Evolutionary conservation across 2,888 invertebrate species (phyloP).

Genomic region (Julus scanicus): DNA sequence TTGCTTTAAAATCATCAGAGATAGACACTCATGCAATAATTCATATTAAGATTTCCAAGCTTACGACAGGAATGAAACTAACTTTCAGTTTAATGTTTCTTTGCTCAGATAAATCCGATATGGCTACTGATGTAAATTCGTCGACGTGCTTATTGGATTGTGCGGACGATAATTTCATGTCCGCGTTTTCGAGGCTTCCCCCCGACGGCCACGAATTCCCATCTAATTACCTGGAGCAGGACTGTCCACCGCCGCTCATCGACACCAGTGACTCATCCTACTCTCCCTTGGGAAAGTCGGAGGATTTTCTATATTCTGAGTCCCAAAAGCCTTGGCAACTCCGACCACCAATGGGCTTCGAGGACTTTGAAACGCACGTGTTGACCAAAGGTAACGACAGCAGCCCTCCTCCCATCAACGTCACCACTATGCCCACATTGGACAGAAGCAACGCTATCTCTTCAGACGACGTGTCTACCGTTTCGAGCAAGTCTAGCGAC

Average conservation of each 20-base stretch:
- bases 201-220: conserved; percentile 87
- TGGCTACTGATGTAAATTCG: conserved; percentile 49
- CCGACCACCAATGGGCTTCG: conserved; percentile 54
- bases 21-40: too few species aligned
- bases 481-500: conserved; percentile 60
- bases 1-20: too few species aligned
- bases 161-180: conserved; percentile 40
- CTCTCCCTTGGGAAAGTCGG: conserved; percentile 62
- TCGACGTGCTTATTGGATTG: conserved; percentile 47
- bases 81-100: not conserved
- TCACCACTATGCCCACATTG: conserved; percentile 55
- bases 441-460: conserved; percentile 56
- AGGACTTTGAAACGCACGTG: conserved; percentile 43
- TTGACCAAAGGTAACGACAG: conserved; percentile 53
- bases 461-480: conserved; percentile 60
- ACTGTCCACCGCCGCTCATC: conserved; percentile 54
- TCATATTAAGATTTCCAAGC: too few species aligned
- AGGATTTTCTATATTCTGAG: not conserved
- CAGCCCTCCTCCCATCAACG: conserved; percentile 48
- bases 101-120: not conserved
- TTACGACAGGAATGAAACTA: too few species aligned
- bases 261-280: conserved; percentile 61
- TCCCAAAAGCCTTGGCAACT: conserved; percentile 24
- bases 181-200: conserved; percentile 75
- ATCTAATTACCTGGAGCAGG: conserved; percentile 73